Evolutionary conservation across 2,888 invertebrate genomes (phyloP).

Genomic region (Odontomyia ornata): DNA sequence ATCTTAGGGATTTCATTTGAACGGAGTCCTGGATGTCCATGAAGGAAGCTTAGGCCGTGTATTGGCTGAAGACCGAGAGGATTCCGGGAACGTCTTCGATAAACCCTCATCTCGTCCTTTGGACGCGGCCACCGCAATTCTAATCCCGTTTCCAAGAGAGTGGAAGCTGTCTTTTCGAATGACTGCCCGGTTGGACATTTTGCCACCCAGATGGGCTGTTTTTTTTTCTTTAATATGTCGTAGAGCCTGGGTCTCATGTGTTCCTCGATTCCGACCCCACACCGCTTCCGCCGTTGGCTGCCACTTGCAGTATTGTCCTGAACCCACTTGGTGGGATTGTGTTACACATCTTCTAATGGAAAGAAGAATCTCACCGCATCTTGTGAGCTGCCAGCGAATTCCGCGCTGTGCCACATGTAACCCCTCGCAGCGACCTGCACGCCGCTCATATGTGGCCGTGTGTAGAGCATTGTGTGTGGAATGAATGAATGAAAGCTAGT

Average conservation of each 20-base stretch:
- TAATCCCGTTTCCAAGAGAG: not conserved
- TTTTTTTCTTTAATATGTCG: not conserved
- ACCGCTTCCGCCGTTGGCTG: no score
- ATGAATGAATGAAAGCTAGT: constrained; percentile 42
- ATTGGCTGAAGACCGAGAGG: no score
- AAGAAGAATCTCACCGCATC: not conserved
- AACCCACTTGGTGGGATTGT: not conserved
- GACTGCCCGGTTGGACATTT: not conserved
- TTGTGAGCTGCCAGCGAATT: not conserved
- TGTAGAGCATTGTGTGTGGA: constrained; percentile 7
- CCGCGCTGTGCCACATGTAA: not conserved
- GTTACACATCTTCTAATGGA: constrained; percentile 25
- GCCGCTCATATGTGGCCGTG: constrained; percentile 4
- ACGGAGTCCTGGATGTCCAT: no score
- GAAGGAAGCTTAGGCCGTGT: no score
- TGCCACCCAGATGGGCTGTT: not conserved
- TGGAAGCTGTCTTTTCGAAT: not conserved
- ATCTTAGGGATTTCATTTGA: not conserved
- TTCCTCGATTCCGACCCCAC: no score
- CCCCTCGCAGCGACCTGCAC: not conserved
- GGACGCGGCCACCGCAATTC: not conserved
- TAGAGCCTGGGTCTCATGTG: not conserved
- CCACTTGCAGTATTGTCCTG: no score
- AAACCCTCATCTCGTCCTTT: no score
- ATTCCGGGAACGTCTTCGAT: no score